Evolutionary conservation across 2,797 vertebrate genomes (phyloP), one percentile per base, ranked within the genome.

Genomic region (Platyrinchus mystaceus): DNA sequence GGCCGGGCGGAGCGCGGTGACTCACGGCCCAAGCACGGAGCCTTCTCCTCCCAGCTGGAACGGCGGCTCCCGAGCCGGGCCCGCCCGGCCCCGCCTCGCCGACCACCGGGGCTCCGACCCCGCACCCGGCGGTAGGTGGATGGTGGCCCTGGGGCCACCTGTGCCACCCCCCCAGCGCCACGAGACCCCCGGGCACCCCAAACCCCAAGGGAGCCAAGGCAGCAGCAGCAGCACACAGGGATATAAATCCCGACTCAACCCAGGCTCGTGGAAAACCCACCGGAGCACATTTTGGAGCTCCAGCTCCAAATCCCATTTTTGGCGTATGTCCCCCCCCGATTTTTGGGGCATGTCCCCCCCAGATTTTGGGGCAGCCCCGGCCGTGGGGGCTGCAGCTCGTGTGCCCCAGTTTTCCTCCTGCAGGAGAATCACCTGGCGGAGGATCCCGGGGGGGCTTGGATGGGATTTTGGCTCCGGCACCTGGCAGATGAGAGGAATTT

Each of bases 401-500:
- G 36, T 21, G 24, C 28, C 64, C 37, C 59, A 2, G 2, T 36
- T 52, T 32, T 36, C 44, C 34, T 52, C 79, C 79, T 19, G 58
- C 37, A 16, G 44, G n/a, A 64, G 49, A 55, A 63, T 11, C 50
- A 39, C 44, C 64, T 44, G 64, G 50, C 14, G 24, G 71, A 83
- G 66, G 14, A 66, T 84, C n/a, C 44, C 1, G 0, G 9, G 0
- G 10, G 41, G 23, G 14, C 36, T 76, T 0, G 6, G 41, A 17
- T 1, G 9, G 7, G 24, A 7, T 64, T 71, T 78, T 89, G 59
- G 66, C 79, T 70, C 58, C 3, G 14, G 50, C 64, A 77, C n/a
- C 37, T 58, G 87, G 80, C 80, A 58, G 46, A 41, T 32, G 52
- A 66, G 39, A 84, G 73, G 80, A 78, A 84, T 78, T 90, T 78